These are phyloP conservation scores for Hypercompe scribonia DNA, from an alignment of 2,888 invertebrate genomes.

Conservation along the genomic window DNA sequence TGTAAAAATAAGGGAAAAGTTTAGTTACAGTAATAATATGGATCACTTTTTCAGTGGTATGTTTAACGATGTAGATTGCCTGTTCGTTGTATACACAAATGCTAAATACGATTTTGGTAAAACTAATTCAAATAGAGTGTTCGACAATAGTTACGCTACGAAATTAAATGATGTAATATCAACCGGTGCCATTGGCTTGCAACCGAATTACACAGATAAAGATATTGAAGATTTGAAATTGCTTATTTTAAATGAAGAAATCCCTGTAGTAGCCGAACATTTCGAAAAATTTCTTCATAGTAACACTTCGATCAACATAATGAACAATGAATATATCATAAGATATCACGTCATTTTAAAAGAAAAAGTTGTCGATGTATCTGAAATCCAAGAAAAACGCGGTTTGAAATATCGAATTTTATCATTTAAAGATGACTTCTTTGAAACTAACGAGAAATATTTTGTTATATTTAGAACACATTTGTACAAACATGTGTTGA, in stretches of 20 bases:
- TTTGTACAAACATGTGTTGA: slow-evolving; percentile 2
- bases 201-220: slow-evolving; percentile 19
- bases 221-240: slow-evolving; percentile 24
- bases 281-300: slow-evolving; percentile 23
- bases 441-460: slow-evolving; percentile 24
- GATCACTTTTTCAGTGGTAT: slow-evolving; percentile 26
- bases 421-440: slow-evolving; percentile 31
- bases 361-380: slow-evolving; percentile 24
- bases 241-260: slow-evolving; percentile 26
- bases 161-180: slow-evolving; percentile 27
- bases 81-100: slow-evolving; percentile 42
- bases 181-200: slow-evolving; percentile 25
- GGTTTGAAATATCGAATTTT: slow-evolving; percentile 12
- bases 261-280: slow-evolving; percentile 21
- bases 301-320: slow-evolving; percentile 1
- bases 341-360: slow-evolving; percentile 36
- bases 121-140: background rate
- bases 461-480: slow-evolving; percentile 12
- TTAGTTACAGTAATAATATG: slow-evolving; percentile 12
- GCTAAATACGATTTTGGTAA: slow-evolving; percentile 28
- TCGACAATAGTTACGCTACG: background rate
- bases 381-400: slow-evolving; percentile 21
- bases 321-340: slow-evolving; percentile 32
- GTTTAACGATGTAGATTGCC: slow-evolving; percentile 26
- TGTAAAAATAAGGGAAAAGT: slow-evolving; percentile 26